Evolutionary conservation across 2,113 vertebrate species (phyloP).

Genomic region (Phodopus roborovskii): DNA sequence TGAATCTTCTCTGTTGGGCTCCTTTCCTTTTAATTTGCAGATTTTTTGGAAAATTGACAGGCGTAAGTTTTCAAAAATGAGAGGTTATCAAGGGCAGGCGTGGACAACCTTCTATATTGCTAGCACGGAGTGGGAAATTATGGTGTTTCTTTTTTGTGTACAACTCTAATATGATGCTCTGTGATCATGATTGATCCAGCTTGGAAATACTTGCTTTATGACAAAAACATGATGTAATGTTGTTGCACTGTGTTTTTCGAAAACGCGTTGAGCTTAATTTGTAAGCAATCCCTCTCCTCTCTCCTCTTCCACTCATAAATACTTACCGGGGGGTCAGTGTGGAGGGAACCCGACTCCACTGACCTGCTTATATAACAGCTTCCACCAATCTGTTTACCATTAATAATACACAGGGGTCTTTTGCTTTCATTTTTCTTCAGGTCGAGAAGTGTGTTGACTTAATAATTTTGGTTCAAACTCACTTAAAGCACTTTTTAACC

Average conservation of each 20-base stretch:
- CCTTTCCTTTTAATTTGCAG: neutral
- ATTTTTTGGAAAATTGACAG: neutral
- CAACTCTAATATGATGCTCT: neutral
- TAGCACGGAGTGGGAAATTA: neutral
- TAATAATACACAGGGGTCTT: neutral
- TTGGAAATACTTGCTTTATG: neutral
- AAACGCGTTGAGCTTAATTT: neutral
- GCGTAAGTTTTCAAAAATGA: neutral
- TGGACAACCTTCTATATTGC: neutral
- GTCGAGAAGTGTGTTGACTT: neutral
- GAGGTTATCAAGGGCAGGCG: neutral
- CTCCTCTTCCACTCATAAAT: neutral
- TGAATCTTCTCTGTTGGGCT: neutral
- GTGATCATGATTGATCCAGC: neutral
- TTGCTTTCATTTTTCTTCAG: neutral
- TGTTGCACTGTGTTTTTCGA: neutral
- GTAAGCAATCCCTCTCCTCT: neutral
- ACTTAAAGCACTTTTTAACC: slow-evolving; percentile 71
- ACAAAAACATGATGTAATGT: neutral
- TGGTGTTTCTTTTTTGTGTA: neutral
- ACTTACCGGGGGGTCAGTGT: neutral
- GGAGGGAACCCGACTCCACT: neutral
- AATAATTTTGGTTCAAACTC: slow-evolving; percentile 55
- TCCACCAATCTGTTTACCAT: neutral
- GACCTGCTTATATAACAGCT: neutral